Base-by-base conservation (phyloP, 2,797 vertebrate genomes). In the Nothura maculosa region DNA sequence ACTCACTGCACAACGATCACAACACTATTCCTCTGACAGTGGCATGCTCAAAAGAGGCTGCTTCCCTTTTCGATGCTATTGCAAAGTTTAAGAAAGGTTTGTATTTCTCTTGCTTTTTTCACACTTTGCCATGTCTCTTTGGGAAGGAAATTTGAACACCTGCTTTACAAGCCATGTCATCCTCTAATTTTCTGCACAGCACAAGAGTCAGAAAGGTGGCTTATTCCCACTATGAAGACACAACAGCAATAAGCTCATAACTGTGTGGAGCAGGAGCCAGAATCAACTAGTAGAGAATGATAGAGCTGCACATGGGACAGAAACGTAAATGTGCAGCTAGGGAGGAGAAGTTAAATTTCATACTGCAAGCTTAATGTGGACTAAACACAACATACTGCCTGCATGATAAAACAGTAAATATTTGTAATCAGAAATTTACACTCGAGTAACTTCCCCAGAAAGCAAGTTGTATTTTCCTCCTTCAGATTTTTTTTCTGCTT, bases 41-140 rank as follows among this genome's bases (percentile, higher is more conserved):
- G 0, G 93, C 89, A 30, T 96, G 90, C 68, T 96, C 97, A 0
- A 95, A 96, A 77, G 76, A 94, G 58, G 81, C 95, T 4, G 94
- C 96, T 2, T 94, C 94, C 0, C 96, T 97, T 81, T 97, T 97
- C 78, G 89, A 95, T 10, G 92, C 94, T 81, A 96, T 97, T 12
- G 94, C 94, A 92, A 97, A 96, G 89, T 97, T 94, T 92, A 97
- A 97, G 94, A 93, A 96, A 97, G 96, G 97, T 97, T 57, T 55
- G 52, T 94, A 22, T 89, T 76, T 82, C 25, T 75, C 34, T 43
- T 83, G 66, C 24, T 14, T 62, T 50, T 87, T 24, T 85, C 72
- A 57, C 34, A 20, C 28, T 77, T 84, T 22, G 48, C 17, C 34
- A 17, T 34, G 34, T 28, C 42, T 47, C 42, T 22, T 47, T 7